These are phyloP conservation scores for Acromyrmex heyeri DNA, from an alignment of 1,140 invertebrate genomes.

Conservation along the genomic window DNA sequence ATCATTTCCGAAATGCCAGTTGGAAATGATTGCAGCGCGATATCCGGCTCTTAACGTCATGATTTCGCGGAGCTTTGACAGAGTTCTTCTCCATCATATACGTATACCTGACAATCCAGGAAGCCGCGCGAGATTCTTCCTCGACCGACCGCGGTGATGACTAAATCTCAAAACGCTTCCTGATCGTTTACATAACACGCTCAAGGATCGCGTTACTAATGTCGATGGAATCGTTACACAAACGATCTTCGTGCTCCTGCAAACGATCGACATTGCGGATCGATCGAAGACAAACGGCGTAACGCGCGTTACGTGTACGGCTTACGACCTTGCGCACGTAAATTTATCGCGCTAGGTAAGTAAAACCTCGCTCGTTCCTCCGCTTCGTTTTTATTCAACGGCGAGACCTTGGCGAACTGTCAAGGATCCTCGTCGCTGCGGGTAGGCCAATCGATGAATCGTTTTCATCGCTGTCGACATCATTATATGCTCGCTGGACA, in stretches of 20 bases:
- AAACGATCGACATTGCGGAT: slow-evolving; percentile 26
- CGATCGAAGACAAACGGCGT: slow-evolving; percentile 45
- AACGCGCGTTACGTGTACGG: slow-evolving; percentile 69
- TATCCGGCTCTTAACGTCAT: not conserved
- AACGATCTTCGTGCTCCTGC: not conserved
- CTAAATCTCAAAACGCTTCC: slow-evolving; percentile 66
- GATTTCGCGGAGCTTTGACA: not conserved
- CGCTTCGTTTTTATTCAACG: slow-evolving; percentile 49
- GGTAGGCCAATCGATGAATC: slow-evolving; percentile 49
- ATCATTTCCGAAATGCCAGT: not conserved
- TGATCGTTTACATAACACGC: slow-evolving; percentile 73
- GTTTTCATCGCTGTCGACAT: slow-evolving; percentile 1
- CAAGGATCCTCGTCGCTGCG: slow-evolving; percentile 72
- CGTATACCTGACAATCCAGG: not conserved
- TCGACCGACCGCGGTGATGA: not conserved
- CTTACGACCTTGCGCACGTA: slow-evolving; percentile 77
- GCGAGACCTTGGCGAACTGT: slow-evolving; percentile 72
- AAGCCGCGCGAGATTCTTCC: slow-evolving; percentile 29
- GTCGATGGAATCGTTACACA: slow-evolving; percentile 31
- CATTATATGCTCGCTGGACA: not conserved
- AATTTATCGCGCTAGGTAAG: slow-evolving; percentile 79
- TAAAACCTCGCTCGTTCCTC: slow-evolving; percentile 72
- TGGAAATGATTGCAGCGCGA: not conserved
- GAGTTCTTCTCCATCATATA: not conserved
- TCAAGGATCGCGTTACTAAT: slow-evolving; percentile 69